Evolutionary conservation across 1,140 invertebrate genomes (phyloP).

Genomic region (Radopholus similis): DNA sequence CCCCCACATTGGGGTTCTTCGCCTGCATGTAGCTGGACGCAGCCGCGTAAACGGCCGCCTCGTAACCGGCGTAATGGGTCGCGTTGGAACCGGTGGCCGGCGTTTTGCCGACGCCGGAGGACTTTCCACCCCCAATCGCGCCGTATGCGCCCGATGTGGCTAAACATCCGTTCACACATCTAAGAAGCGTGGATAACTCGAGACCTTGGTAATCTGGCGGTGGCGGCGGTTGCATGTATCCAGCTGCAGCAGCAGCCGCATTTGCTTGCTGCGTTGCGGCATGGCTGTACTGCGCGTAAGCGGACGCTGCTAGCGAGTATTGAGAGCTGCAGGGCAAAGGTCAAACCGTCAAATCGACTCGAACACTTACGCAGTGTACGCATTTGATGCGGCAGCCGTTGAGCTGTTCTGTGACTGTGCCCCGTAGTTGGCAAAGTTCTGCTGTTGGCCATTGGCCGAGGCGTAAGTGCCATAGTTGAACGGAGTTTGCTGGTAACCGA

Average conservation of each 20-base stretch:
- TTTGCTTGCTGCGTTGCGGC: conserved; percentile 23
- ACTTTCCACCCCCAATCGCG: conserved; percentile 10
- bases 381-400: neutral
- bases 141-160: conserved; percentile 13
- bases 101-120: neutral
- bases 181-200: neutral
- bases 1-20: conserved; percentile 8
- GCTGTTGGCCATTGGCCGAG: conserved; percentile 15
- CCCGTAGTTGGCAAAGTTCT: conserved; percentile 2
- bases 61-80: conserved; percentile 32
- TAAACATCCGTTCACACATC: neutral
- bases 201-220: conserved; percentile 11
- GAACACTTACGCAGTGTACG: conserved; percentile 1
- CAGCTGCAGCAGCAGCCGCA: neutral
- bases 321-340: conserved; percentile 7
- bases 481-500: conserved; percentile 14
- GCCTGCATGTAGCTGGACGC: conserved; percentile 28
- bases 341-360: neutral
- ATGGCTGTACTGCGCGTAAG: conserved; percentile 27
- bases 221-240: conserved; percentile 8
- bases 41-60: conserved; percentile 37
- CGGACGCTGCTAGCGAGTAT: conserved; percentile 24
- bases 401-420: neutral
- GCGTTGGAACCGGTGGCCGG: conserved; percentile 4
- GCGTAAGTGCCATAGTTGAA: conserved; percentile 17